phyloP scores from a whole-genome alignment of 2,888 invertebrate species.

The Heliconius sara region DNA sequence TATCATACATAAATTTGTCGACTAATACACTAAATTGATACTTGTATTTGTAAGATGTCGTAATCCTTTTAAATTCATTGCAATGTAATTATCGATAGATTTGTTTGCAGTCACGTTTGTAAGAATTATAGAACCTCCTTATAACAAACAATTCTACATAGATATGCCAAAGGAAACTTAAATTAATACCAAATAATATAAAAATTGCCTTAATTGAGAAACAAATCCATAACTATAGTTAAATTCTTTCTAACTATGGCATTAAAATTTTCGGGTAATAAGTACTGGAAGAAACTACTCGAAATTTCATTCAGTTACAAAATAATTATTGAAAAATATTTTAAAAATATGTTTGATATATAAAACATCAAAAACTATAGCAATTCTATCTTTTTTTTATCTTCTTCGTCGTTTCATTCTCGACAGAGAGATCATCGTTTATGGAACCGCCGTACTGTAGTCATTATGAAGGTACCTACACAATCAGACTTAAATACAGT shows the following conservation, averaged over 20 bases:
- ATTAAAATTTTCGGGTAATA: constrained; percentile 19
- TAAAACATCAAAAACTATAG: neutral
- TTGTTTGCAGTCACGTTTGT: constrained; percentile 40
- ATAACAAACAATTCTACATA: constrained; percentile 6
- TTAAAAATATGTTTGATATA: neutral
- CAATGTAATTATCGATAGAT: constrained; percentile 63
- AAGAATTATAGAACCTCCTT: neutral
- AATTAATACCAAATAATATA: no score
- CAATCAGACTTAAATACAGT: neutral
- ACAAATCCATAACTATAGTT: no score
- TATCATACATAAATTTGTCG: neutral
- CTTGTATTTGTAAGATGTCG: constrained; percentile 7
- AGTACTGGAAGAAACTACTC: neutral
- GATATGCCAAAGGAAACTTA: no score
- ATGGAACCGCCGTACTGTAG: no score
- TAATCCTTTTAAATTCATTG: constrained; percentile 53
- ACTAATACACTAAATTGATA: neutral
- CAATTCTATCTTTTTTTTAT: no score
- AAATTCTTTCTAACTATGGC: no score
- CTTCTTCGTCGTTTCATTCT: no score
- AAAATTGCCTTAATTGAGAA: no score
- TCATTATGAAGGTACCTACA: neutral
- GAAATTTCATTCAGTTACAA: neutral
- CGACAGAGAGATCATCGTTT: no score
- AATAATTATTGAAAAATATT: neutral